Base-by-base conservation (phyloP, 2,888 invertebrate species). In the Macrosoma leucophasiata region DNA sequence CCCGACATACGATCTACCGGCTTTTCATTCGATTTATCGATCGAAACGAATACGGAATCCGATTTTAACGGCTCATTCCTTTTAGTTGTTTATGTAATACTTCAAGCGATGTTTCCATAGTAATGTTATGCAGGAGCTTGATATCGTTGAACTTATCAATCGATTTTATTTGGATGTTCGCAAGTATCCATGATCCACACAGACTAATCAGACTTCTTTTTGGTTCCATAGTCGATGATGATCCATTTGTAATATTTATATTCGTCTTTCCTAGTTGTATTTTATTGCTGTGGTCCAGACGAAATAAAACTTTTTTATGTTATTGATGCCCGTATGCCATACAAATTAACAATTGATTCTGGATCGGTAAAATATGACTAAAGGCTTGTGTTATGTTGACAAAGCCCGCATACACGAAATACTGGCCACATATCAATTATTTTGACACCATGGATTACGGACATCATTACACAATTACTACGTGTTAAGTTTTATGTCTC, bases 381-480 rank as follows among this genome's bases (percentile, higher is more conserved):
- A n/a, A 42, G 30, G 36, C 31, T 50, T 46, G 55, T 56, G 55
- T 55, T 59, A 58, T 52, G 58, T 55, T 57, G 64, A 62, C 58
- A 56, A 52, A 56, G 62, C 81, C 82, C 81, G 82, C 82, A 81
- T 81, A 55, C 55, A 55, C 63, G 60, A 63, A 56, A 55, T 62
- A 62, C 62, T 58, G 54, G 68, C 68, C 60, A 77, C 77, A 79
- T 74, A 78, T 77, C 73, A 79, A 75, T 78, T 79, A 72, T 59
- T 69, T 59, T 78, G 75, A 79, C 79, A 74, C 52, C 65, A 48
- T 67, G 61, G 62, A 62, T 58, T 59, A 58, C 58, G 66, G 65
- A 66, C 67, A 64, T 71, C 64, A 66, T 70, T 66, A 67, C 61
- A 58, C 70, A 71, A 75, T 76, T 73, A 72, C 56, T 46, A 51